These are phyloP conservation scores for Vidua chalybeata DNA, from an alignment of 2,113 vertebrate species.

Conservation along the genomic window DNA sequence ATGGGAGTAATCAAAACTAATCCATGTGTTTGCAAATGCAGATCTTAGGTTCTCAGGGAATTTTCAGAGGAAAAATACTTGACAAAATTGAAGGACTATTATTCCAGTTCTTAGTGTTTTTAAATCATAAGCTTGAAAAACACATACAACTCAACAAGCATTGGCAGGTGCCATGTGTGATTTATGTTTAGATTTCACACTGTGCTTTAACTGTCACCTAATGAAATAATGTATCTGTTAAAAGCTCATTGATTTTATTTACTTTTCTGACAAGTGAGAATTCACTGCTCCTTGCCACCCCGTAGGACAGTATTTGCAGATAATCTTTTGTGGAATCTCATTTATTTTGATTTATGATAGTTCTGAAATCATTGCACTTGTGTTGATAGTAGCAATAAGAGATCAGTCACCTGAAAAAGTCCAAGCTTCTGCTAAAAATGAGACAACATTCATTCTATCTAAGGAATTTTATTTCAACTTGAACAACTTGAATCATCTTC, in stretches of 20 bases:
- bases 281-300: not conserved
- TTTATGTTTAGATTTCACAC: slow-evolving; percentile 49
- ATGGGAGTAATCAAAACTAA: not conserved
- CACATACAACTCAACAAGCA: not conserved
- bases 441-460: not conserved
- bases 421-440: not conserved
- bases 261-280: slow-evolving; percentile 8
- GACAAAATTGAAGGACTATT: not conserved
- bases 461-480: not conserved
- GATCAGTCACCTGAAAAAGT: not conserved
- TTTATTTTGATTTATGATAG: slow-evolving; percentile 8
- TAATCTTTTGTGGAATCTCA: not conserved
- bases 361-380: not conserved
- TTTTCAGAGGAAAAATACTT: not conserved
- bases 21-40: not conserved
- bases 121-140: not conserved
- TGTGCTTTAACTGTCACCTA: slow-evolving; percentile 28
- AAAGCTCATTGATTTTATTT: slow-evolving; percentile 40
- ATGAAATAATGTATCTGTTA: slow-evolving; percentile 40
- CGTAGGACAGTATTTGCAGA: not conserved
- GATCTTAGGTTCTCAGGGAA: not conserved
- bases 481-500: not conserved
- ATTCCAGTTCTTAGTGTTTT: not conserved
- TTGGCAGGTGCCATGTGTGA: slow-evolving; percentile 8
- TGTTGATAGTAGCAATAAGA: not conserved